phyloP scores from a whole-genome alignment of 2,888 invertebrate genomes.

The Cyclophora albipunctata region DNA sequence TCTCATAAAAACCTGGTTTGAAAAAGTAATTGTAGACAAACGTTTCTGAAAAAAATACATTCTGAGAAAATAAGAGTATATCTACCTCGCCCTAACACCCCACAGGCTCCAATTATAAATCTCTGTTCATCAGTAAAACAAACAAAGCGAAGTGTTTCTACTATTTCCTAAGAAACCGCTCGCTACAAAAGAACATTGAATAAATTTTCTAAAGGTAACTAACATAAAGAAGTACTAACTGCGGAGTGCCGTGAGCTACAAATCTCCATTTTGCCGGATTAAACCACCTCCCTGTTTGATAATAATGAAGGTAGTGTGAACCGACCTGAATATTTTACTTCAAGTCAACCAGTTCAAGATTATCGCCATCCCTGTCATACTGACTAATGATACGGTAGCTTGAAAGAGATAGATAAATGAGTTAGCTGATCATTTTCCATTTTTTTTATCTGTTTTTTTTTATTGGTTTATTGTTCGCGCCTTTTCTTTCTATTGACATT shows the following conservation, averaged over 20 bases:
- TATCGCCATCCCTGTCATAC: conserved; percentile 10
- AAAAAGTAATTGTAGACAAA: too few relatives aligned
- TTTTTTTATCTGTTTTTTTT: too few relatives aligned
- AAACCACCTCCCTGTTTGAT: conserved; percentile 52
- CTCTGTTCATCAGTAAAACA: too few relatives aligned
- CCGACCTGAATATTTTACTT: conserved; percentile 35
- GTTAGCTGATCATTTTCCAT: too few relatives aligned
- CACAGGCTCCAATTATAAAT: too few relatives aligned
- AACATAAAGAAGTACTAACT: conserved; percentile 41
- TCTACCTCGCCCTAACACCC: too few relatives aligned
- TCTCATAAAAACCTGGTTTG: too few relatives aligned
- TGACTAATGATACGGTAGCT: conserved; percentile 5
- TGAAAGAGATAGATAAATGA: not conserved
- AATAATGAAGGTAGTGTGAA: conserved; percentile 44
- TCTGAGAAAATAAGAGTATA: too few relatives aligned
- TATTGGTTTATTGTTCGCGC: too few relatives aligned
- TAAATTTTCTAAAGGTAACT: conserved; percentile 47
- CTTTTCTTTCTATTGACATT: too few relatives aligned
- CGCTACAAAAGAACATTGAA: conserved; percentile 25
- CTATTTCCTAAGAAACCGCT: conserved; percentile 17
- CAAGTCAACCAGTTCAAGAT: conserved; percentile 28
- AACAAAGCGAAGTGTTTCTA: too few relatives aligned
- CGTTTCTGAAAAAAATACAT: too few relatives aligned
- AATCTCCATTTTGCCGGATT: conserved; percentile 61
- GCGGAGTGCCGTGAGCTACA: conserved; percentile 41